Evolutionary conservation across 2,888 invertebrate genomes (phyloP).

Genomic region (Ellobium chinense): DNA sequence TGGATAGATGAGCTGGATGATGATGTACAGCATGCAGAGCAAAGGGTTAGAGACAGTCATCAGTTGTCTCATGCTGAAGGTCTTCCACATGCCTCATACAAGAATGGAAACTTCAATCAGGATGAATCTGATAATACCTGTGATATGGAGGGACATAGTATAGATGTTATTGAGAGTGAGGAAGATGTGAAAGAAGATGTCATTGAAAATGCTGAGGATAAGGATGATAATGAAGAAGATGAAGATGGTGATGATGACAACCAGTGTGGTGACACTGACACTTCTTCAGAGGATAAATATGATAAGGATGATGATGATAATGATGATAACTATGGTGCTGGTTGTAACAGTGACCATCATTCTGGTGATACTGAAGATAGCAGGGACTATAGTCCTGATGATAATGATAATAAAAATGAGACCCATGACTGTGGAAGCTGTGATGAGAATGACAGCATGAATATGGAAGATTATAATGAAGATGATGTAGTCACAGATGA

Average conservation of each 20-base stretch:
- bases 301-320: background rate
- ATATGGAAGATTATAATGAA: background rate
- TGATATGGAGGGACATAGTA: background rate
- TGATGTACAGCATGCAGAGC: too few species aligned
- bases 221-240: background rate
- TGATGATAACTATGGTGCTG: background rate
- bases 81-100: too few species aligned
- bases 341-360: background rate
- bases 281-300: background rate
- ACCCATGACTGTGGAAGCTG: background rate
- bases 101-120: too few species aligned
- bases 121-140: background rate
- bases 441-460: background rate
- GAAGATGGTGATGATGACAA: slow-evolving; percentile 5
- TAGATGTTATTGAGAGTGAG: background rate
- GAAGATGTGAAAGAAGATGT: background rate
- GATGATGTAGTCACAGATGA: background rate
- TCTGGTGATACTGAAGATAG: background rate
- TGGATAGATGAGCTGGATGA: too few species aligned
- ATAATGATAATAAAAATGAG: background rate
- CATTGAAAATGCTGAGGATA: background rate
- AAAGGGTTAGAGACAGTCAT: too few species aligned
- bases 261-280: too few species aligned
- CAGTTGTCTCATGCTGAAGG: too few species aligned
- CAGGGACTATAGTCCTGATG: background rate